Base-by-base conservation (phyloP, 2,797 vertebrate genomes). In the Pelodytes ibericus region DNA sequence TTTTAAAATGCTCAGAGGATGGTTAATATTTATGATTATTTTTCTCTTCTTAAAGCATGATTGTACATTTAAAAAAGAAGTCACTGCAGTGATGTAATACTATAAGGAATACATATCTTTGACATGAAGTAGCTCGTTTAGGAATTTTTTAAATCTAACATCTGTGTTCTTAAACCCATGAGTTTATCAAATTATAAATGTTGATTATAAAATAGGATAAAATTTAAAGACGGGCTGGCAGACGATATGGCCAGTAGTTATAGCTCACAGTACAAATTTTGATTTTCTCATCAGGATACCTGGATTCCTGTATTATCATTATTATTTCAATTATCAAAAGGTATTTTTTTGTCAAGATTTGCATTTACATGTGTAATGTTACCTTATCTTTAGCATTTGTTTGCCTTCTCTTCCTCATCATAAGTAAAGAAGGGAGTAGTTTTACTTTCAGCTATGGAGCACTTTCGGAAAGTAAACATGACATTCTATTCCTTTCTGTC, bases 131-230 rank as follows among this genome's bases (percentile, higher is more conserved):
- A 53, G 59, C 33, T 30, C 59, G 39, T 22, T 78, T 74, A 85
- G 86, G 81, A 88, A 79, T 85, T 70, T 76, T 80, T 25, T n/a
- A 53, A 72, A 84, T 86, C 86, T 84, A 86, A 80, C 88, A 89
- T 88, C 89, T 91, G 89, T 85, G 84, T 81, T 86, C 77, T 84
- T 88, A 89, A 87, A 84, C 87, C 85, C 86, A 83, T 80, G 88
- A 87, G 87, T 81, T 89, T 90, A 89, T 90, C 88, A 89, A 84
- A 85, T 88, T 85, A 86, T 89, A 88, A 84, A 84, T 83, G 81
- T 77, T 86, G 83, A 86, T 84, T 89, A 82, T 84, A 84, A 85
- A 86, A 87, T 87, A 79, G 82, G 84, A 86, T 85, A 81, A 84
- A 82, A 84, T 84, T 74, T 88, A 88, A 85, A 69, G 75, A 84